phyloP scores from a whole-genome alignment of 2,888 invertebrate genomes.

The Cheilosia urbana region DNA sequence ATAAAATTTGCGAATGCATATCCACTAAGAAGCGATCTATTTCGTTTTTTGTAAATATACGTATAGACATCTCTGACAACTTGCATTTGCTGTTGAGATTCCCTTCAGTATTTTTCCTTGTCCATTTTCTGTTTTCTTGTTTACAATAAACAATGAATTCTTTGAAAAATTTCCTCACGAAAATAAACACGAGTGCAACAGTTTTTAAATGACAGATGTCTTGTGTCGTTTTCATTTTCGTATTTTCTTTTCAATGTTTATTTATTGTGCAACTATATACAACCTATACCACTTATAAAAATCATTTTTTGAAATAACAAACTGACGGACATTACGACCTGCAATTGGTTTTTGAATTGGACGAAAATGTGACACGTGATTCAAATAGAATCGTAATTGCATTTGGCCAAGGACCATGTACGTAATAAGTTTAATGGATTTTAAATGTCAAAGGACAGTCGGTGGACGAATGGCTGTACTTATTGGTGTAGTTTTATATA shows the following conservation, averaged over 20 bases:
- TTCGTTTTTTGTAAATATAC: not conserved
- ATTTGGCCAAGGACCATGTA: conserved; percentile 24
- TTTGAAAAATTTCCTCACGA: conserved; percentile 14
- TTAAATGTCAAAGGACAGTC: conserved; percentile 27
- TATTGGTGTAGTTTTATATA: conserved; percentile 2
- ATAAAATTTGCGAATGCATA: not conserved
- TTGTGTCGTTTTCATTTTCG: not conserved
- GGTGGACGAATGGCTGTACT: not conserved
- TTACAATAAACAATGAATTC: conserved; percentile 27
- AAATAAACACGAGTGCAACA: conserved; percentile 31
- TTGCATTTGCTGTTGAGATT: conserved; percentile 7
- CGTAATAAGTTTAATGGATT: conserved; percentile 10
- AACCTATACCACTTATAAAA: not conserved
- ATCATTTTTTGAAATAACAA: not conserved
- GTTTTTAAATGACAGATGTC: conserved; percentile 33
- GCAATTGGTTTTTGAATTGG: conserved; percentile 21
- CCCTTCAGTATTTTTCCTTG: conserved; percentile 5
- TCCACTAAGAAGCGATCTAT: not conserved
- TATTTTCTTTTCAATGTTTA: conserved; percentile 24
- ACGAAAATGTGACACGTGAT: conserved; percentile 19
- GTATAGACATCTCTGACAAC: not conserved
- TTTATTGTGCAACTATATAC: conserved; percentile 11
- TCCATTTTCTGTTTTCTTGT: conserved; percentile 25
- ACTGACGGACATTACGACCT: conserved; percentile 32
- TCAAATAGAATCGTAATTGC: conserved; percentile 26